Evolutionary conservation across 2,888 invertebrate genomes (phyloP), one percentile per base, ranked within the genome.

Genomic region (Deilephila elpenor): DNA sequence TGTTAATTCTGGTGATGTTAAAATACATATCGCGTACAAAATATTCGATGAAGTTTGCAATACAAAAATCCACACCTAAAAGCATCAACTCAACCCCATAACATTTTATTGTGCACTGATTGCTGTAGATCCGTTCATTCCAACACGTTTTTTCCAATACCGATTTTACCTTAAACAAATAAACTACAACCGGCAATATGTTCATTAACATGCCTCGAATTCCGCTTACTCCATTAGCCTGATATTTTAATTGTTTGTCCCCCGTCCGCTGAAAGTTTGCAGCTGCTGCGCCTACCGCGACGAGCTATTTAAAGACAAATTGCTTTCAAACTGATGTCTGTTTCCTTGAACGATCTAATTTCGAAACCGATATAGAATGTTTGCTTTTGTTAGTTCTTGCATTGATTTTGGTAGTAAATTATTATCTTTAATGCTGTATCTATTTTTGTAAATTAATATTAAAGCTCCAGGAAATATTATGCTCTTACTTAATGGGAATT

Each of bases 171-270:
- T 80, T 74, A 74, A 86, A 88, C 88, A 88, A 90, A 90, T 89
- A 87, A 87, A 88, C 86, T 84, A 89, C 88, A 88, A 85, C 86
- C 84, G 83, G 86, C 85, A 85, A 93, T 91, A 92, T 93, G 91
- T 93, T 93, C 93, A 94, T 94, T 93, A 93, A 91, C 92, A 85
- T 92, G 85, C 83, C 92, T 89, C 84, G 82, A 83, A 94, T 94
- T 91, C 93, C 91, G 84, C 81, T 82, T 80, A 89, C 86, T 94
- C 94, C 94, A 94, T 94, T 94, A 94, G 94, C 85, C 87, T 86
- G 93, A 94, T 93, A 94, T 94, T 94, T 94, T 94, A 93, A 94
- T 94, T 94, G 94, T 93, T 90, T 87, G 82, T 80, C 79, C 79
- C 79, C 79, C 84, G 84, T 87, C 87, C 88, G 82, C 86, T 90